Base-by-base conservation (phyloP, 2,888 invertebrate species). In the Drosophila hawaiiensis region DNA sequence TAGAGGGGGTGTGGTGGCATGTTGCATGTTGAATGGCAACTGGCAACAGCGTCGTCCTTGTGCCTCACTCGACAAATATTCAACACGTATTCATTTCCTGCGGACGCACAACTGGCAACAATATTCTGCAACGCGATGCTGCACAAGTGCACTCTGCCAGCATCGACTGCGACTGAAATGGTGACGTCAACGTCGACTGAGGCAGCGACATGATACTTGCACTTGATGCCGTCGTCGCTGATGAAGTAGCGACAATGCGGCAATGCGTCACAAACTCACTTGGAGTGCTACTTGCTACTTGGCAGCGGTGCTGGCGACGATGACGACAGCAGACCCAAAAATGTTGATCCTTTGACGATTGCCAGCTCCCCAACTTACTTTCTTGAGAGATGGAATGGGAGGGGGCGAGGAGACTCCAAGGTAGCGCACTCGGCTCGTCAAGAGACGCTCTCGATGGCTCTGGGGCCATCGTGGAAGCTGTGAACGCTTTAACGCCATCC, bases 181-280 rank as follows among this genome's bases (percentile, higher is more conserved):
- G 19, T 49, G 49, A 33, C 60, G 0, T 12, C n/a, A 39, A 52
- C 72, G 2, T 49, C 25, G 28, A 47, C 64, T 19, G 60, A 25
- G 66, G 59, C 64, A 47, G 65, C 71, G 85, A 76, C 85, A 85
- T 88, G 85, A 86, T 86, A 88, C 85, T 85, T 88, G 89, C 89
- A 85, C 89, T 86, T 88, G 89, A 85, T 86, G 85, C 82, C 81
- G 76, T 70, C 83, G 81, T 70, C 83, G 81, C 88, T 91, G 91
- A 91, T 91, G 91, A 91, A 91, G 91, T 91, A 90, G 91, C 91
- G 89, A 89, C 88, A 90, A 84, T 90, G 90, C 91, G 90, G 89
- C 89, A 90, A 84, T 91, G 80, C 83, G 89, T 86, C 89, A 85
- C 85, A 86, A 86, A 86, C 85, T 86, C 85, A 88, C 83, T 83